Evolutionary conservation across 2,113 vertebrate genomes (phyloP).

Genomic region (Oryzias curvinotus): DNA sequence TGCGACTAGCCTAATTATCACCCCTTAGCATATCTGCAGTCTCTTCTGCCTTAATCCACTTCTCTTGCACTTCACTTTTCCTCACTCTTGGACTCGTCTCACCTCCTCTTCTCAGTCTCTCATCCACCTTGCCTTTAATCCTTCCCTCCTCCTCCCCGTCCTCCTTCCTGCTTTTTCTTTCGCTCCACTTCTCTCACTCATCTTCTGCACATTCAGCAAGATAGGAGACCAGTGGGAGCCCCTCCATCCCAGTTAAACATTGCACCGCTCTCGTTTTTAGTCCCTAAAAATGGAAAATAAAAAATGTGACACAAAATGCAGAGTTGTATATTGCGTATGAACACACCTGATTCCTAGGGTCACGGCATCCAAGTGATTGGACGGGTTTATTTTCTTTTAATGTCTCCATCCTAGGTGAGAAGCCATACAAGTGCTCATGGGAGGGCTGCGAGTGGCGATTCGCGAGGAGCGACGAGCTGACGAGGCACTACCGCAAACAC

Average conservation of each 20-base stretch:
- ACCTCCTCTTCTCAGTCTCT: slow-evolving; percentile 55
- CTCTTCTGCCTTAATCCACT: slow-evolving; percentile 64
- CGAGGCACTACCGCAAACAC: slow-evolving; percentile 99
- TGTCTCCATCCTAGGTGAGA: slow-evolving; percentile 83
- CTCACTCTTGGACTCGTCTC: slow-evolving; percentile 53
- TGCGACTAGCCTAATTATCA: slow-evolving; percentile 74
- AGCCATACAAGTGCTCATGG: slow-evolving; percentile 99
- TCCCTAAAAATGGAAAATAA: slow-evolving; percentile 11
- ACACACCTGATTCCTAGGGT: not conserved
- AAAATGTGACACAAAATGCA: slow-evolving; percentile 1
- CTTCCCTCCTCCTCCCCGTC: not conserved
- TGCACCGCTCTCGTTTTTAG: slow-evolving; percentile 19
- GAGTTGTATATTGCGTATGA: too few species aligned
- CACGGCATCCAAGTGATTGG: slow-evolving; percentile 9
- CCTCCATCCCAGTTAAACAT: slow-evolving; percentile 42
- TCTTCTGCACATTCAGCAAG: slow-evolving; percentile 67
- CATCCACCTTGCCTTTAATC: slow-evolving; percentile 55
- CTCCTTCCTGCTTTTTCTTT: slow-evolving; percentile 17
- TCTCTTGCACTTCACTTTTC: slow-evolving; percentile 45
- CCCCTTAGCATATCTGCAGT: slow-evolving; percentile 39
- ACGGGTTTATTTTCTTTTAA: slow-evolving; percentile 12
- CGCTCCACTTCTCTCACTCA: slow-evolving; percentile 43
- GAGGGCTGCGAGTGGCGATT: slow-evolving; percentile 99
- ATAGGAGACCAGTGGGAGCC: slow-evolving; percentile 51
- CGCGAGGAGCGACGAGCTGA: slow-evolving; percentile 98